Evolutionary conservation across 2,888 invertebrate species (phyloP), one percentile per base, ranked within the genome.

Genomic region (Cabera pusaria): DNA sequence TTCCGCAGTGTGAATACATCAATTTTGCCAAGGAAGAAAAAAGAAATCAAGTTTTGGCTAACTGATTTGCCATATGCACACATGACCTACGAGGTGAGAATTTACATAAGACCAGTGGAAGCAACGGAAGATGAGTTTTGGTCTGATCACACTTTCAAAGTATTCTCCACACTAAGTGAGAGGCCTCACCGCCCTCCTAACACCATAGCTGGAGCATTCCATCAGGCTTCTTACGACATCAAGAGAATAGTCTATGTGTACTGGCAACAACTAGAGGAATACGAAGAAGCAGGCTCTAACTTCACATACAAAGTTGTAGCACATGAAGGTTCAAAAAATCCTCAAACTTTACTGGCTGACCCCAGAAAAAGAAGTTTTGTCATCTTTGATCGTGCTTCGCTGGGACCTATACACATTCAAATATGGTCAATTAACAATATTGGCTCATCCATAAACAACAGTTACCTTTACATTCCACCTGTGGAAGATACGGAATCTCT

Each of bases 141-240:
- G 95, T 96, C 96, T 20, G 79, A 92, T 29, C 92, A 92, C 46
- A 90, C 91, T 22, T 90, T 87, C 18, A 71, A 88, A 26, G 80
- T 91, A 1, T 91, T 93, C 51, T 87, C 90, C 49, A 96, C 96
- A 2, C 79, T 66, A 7, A 89, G 90, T 62, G 86, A 87, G 48
- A 73, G 44, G 39, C 96, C 96, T 1, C 90, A 86, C 7, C 81
- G 90, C 16, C 91, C 96, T 16, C 96, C 96, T 0, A 90, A 90
- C 29, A 92, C 93, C 2, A 92, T 92, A 47, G 84, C 92, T 6
- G 96, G 96, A 20, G 93, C 94, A 60, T 96, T 96, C 69, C 92
- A 94, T 69, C 90, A 93, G 49, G 78, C 82, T 78, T 72, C 72
- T 31, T 90, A 73, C 58, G 81, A 88, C 8, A 73, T 79, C 19